Evolutionary conservation across 1,140 invertebrate species (phyloP), one percentile per base, ranked within the genome.

Genomic region (Formica selysi): DNA sequence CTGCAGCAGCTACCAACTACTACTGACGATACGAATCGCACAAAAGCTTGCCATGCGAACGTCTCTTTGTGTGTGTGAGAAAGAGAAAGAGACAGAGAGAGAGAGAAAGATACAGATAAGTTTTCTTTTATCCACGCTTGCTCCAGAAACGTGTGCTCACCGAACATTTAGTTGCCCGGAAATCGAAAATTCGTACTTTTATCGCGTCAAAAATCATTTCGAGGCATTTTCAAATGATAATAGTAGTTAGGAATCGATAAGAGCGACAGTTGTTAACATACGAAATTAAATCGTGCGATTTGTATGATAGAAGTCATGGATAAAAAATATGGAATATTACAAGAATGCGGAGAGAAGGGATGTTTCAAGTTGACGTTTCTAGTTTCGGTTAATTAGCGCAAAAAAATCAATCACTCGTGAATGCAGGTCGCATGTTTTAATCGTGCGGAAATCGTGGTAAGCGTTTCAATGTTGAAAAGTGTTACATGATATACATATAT

Each of bases 11-110:
- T 61, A 65, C 32, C 71, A 83, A 86, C 88, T 76, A 80, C 73
- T 70, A 87, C 54, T 68, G 70, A 44, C 29, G 76, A 32, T 68
- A 62, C 57, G 88, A 89, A 83, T 89, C 59, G 71, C 84, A 89
- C 87, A 89, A 89, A 89, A 89, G 87, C 88, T 59, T 62, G 70
- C 65, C 62, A 68, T 68, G 67, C 57, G 36, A 86, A 76, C 44
- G 29, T 68, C 67, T 64, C 64, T 86, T 76, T 73, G 67, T 81
- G 79, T 41, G 81, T 64, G 71, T 32, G 26, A 44, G 38, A 26
- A n/a, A 68, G 65, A 22, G n/a, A 68, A 8, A 68, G 19, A 44
- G n/a, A 48, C 11, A 41, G 36, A 41, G 76, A 38, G 13, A 36
- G 19, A 68, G 36, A 61, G 73, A 61, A 19, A 57, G 29, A 36